Evolutionary conservation across 2,888 invertebrate genomes (phyloP).

Genomic region (Ophion obscuratus): DNA sequence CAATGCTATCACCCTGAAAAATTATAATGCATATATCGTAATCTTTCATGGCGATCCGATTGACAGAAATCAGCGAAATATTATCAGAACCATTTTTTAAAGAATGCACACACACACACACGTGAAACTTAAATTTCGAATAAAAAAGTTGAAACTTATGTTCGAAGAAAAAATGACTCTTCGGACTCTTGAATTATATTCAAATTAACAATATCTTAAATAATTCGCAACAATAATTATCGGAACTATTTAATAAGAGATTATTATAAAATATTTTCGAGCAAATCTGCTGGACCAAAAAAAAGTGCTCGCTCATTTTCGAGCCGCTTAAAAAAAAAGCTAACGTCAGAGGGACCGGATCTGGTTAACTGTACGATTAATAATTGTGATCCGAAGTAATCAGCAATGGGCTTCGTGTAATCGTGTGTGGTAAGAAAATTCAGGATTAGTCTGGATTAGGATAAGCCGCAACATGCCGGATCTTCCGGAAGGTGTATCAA

Average conservation of each 20-base stretch:
- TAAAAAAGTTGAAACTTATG: no score
- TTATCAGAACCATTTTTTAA: no score
- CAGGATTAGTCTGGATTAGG: slow-evolving; percentile 29
- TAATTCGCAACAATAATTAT: no score
- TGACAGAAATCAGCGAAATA: no score
- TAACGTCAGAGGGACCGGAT: not conserved
- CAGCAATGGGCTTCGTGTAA: not conserved
- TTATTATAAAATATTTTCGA: not conserved
- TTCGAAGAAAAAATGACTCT: no score
- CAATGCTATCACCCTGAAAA: no score
- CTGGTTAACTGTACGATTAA: not conserved
- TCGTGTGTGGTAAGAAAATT: slow-evolving; percentile 20
- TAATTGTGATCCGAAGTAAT: not conserved
- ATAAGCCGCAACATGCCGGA: slow-evolving; percentile 24
- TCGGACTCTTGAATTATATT: no score
- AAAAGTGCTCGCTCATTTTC: not conserved
- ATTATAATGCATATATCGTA: no score
- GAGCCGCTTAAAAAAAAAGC: not conserved
- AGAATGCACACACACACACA: no score
- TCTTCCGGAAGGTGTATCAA: slow-evolving; percentile 27
- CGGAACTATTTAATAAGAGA: not conserved
- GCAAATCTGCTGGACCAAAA: not conserved
- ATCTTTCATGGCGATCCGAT: no score
- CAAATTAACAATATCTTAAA: no score
- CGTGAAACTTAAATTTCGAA: no score